Percentiles rank a stretch among this genome's conserved stretches.
phyloP scores from a whole-genome alignment of 2,797 vertebrate species.

The Syngnathus rostellatus region DNA sequence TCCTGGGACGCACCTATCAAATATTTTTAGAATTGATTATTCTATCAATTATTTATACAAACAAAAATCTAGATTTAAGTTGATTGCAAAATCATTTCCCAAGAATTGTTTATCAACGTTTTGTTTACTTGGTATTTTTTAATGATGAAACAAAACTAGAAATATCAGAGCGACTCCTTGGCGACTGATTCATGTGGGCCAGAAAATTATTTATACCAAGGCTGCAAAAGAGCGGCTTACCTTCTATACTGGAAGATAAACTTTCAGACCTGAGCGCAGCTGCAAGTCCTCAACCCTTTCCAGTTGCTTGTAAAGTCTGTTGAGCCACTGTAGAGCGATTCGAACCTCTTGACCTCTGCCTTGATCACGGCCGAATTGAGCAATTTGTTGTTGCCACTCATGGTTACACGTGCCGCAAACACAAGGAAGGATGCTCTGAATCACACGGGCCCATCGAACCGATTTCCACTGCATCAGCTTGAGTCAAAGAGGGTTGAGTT shows the following conservation, averaged over 20 bases:
- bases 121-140: no score
- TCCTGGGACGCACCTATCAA: no score
- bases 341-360: constrained; percentile 78
- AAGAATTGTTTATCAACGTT: no score
- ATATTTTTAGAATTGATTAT: no score
- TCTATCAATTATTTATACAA: no score
- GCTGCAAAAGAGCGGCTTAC: constrained; percentile 54
- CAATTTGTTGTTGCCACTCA: constrained; percentile 65
- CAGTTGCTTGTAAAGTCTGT: constrained; percentile 72
- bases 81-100: no score
- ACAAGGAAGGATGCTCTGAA: constrained; percentile 22
- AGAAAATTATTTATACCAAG: no score
- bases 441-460: constrained; percentile 62
- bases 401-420: constrained; percentile 48
- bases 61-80: no score
- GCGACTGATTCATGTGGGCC: no score
- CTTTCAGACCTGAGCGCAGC: constrained; percentile 71
- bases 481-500: constrained; percentile 10
- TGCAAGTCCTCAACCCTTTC: constrained; percentile 71
- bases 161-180: no score
- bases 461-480: constrained; percentile 25
- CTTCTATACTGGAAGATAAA: constrained; percentile 74
- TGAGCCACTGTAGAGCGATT: constrained; percentile 72
- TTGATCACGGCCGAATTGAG: constrained; percentile 68
- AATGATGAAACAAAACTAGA: no score